Percentiles rank a stretch among this genome's conserved stretches.
Evolutionary conservation across 2,888 invertebrate species (phyloP).

Genomic region (Erebia ligea): DNA sequence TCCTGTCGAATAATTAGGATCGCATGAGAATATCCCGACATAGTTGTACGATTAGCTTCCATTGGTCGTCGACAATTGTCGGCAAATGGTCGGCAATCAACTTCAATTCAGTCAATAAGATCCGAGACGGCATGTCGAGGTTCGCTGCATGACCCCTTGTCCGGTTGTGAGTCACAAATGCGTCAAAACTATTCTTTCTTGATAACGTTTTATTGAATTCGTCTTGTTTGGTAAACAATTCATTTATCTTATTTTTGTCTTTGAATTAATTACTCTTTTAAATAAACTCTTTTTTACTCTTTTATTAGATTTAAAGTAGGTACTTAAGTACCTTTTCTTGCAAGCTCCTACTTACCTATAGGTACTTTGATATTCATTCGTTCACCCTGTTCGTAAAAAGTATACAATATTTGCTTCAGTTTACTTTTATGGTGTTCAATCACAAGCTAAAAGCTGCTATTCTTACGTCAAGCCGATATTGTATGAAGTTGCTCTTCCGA

Average conservation of each 20-base stretch:
- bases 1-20: constrained; percentile 69
- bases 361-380: too few relatives aligned
- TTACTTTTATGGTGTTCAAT: too few relatives aligned
- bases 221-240: not conserved
- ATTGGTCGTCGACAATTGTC: constrained; percentile 68
- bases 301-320: too few relatives aligned
- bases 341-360: too few relatives aligned
- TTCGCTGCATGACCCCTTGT: constrained; percentile 40
- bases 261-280: not conserved
- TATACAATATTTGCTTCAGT: too few relatives aligned
- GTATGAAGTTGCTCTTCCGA: too few relatives aligned
- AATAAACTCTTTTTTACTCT: too few relatives aligned
- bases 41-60: constrained; percentile 60
- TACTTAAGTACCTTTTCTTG: not conserved
- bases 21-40: constrained; percentile 73
- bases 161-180: constrained; percentile 43
- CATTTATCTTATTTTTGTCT: not conserved
- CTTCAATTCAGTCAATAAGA: constrained; percentile 77
- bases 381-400: too few relatives aligned
- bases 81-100: constrained; percentile 77
- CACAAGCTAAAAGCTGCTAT: too few relatives aligned
- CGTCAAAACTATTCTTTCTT: constrained; percentile 31
- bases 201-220: constrained; percentile 6
- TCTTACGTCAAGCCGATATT: too few relatives aligned
- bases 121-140: constrained; percentile 56